A percentile compares a stretch with the other conserved stretches of the same genome.
Evolutionary conservation across 2,888 invertebrate species (phyloP).

Genomic region (Apamea monoglypha): DNA sequence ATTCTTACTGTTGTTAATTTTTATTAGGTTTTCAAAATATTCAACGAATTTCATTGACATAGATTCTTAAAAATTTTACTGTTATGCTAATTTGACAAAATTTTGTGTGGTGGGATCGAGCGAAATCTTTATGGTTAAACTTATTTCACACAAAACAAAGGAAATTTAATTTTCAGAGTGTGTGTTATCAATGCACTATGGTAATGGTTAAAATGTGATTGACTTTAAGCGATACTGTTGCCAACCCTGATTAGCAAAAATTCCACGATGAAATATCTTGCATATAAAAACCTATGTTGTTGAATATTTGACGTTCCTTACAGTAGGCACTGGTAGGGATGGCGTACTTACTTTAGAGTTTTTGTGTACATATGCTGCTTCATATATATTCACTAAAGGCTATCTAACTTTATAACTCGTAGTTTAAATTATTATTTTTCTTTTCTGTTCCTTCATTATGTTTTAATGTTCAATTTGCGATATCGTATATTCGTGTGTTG

Average conservation of each 20-base stretch:
- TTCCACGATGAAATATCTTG: not conserved
- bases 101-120: constrained; percentile 1
- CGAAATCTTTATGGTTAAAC: not conserved
- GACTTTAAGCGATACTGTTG: not conserved
- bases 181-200: constrained; percentile 7
- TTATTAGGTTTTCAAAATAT: constrained; percentile 23
- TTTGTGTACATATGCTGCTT: not conserved
- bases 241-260: not conserved
- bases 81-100: constrained; percentile 8
- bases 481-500: constrained; percentile 30
- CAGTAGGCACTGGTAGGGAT: not conserved
- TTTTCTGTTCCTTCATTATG: constrained; percentile 32
- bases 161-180: not conserved
- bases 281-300: not conserved
- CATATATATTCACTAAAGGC: not conserved
- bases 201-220: not conserved
- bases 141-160: not conserved
- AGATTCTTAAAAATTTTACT: constrained; percentile 14
- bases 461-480: constrained; percentile 25
- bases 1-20: constrained; percentile 32
- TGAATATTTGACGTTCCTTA: not conserved
- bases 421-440: constrained; percentile 8
- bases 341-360: not conserved
- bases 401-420: constrained; percentile 12
- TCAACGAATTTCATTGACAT: constrained; percentile 32